A percentile compares a stretch with the other conserved stretches of the same genome.
Conservation (phyloP, 2,888 invertebrate genomes). For the Omphaloscelis lunosa region DNA sequence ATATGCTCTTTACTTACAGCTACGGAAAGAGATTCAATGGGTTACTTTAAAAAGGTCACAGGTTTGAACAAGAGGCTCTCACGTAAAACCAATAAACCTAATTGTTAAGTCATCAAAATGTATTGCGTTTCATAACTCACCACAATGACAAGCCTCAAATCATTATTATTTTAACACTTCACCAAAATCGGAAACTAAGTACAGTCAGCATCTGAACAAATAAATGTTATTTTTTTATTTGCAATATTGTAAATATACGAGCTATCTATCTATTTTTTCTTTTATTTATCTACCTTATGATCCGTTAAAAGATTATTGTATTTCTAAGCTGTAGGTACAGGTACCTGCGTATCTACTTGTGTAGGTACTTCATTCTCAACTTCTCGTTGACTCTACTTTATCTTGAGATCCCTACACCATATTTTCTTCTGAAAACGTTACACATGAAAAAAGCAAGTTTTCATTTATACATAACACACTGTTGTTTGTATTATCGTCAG, state of each 20-base stretch:
- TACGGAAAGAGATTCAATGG: conserved; percentile 2
- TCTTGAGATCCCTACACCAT: neutral
- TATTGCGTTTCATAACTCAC: conserved; percentile 35
- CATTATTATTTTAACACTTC: conserved; percentile 22
- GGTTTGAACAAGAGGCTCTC: conserved; percentile 14
- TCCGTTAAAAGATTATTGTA: neutral
- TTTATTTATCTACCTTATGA: neutral
- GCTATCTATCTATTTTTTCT: neutral
- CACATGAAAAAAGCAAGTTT: neutral
- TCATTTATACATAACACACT: neutral
- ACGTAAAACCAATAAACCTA: conserved; percentile 19
- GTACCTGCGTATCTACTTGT: neutral
- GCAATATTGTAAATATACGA: neutral
- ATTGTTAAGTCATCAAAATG: conserved; percentile 33
- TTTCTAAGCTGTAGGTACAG: neutral
- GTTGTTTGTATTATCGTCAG: neutral
- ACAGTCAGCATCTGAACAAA: neutral
- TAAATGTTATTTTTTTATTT: neutral
- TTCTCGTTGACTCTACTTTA: neutral
- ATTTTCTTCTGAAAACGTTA: neutral
- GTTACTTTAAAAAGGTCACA: conserved; percentile 23
- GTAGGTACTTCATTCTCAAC: neutral
- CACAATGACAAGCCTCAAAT: conserved; percentile 7
- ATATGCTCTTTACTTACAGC: neutral
- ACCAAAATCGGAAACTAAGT: conserved; percentile 5